Percentiles rank a stretch among this genome's conserved stretches.
Evolutionary conservation across 2,888 invertebrate species (phyloP).

Genomic region (Scaptomyza caliginosa): DNA sequence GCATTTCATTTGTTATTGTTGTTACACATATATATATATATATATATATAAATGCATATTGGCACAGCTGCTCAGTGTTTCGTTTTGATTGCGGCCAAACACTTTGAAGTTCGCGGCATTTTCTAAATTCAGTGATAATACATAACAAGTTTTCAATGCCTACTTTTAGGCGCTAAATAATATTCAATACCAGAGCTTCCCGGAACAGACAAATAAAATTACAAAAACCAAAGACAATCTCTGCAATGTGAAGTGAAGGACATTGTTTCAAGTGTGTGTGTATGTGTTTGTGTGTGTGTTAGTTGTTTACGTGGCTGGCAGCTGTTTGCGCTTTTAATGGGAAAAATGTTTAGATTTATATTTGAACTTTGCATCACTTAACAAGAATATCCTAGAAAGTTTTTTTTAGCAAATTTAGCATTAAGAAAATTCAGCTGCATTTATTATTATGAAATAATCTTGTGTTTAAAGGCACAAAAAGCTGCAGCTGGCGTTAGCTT

Average conservation of each 20-base stretch:
- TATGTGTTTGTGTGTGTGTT: constrained; percentile 2
- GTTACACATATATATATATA: no score
- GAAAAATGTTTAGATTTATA: not conserved
- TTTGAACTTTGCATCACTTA: no score
- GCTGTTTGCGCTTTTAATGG: constrained; percentile 40
- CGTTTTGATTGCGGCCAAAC: constrained; percentile 23
- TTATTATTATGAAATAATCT: constrained; percentile 7
- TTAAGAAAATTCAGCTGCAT: not conserved
- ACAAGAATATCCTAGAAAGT: not conserved
- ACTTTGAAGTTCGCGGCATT: not conserved
- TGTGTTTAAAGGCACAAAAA: constrained; percentile 25
- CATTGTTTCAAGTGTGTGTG: constrained; percentile 3
- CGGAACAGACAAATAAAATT: not conserved
- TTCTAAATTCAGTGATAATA: not conserved
- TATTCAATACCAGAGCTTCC: constrained; percentile 7
- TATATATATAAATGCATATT: no score
- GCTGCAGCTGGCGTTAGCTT: constrained; percentile 54
- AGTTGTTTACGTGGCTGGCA: constrained; percentile 34
- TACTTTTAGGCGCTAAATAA: constrained; percentile 31
- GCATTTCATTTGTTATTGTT: constrained; percentile 43
- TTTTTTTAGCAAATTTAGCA: constrained; percentile 1
- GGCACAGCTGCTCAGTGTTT: constrained; percentile 35
- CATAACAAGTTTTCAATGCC: constrained; percentile 13
- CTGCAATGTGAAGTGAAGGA: not conserved
- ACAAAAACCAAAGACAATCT: not conserved